These are phyloP conservation scores for Latrodectus geometricus DNA, from an alignment of 1,140 invertebrate genomes.

Conservation along the genomic window DNA sequence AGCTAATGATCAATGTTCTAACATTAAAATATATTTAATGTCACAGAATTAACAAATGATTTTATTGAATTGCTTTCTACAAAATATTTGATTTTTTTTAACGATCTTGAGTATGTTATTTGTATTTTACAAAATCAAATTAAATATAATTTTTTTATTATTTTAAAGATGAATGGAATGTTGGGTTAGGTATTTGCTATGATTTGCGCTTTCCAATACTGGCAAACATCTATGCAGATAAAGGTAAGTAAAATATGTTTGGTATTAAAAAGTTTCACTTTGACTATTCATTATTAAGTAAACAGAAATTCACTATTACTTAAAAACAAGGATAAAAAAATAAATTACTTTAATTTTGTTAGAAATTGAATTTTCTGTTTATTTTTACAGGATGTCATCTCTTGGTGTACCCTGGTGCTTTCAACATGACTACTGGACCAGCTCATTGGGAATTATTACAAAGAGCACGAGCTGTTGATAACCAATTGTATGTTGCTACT, in stretches of 20 bases:
- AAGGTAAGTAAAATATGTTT: conserved; percentile 71
- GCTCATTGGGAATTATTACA: conserved; percentile 90
- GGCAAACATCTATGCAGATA: conserved; percentile 83
- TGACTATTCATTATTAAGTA: too few relatives aligned
- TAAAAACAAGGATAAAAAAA: too few relatives aligned
- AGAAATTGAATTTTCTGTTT: neutral
- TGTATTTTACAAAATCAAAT: too few relatives aligned
- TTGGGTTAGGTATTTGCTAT: conserved; percentile 94
- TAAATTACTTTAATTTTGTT: too few relatives aligned
- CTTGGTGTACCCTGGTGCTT: conserved; percentile 91
- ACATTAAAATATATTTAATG: too few relatives aligned
- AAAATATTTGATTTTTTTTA: too few relatives aligned
- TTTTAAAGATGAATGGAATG: conserved; percentile 76
- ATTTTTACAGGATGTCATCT: conserved; percentile 79
- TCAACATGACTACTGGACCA: conserved; percentile 95
- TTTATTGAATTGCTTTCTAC: too few relatives aligned
- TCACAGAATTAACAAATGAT: too few relatives aligned
- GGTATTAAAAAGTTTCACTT: too few relatives aligned
- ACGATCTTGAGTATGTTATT: too few relatives aligned
- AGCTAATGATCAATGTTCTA: too few relatives aligned
- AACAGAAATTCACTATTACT: too few relatives aligned
- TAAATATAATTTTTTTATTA: conserved; percentile 22
- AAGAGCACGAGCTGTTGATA: conserved; percentile 85
- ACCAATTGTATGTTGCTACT: conserved; percentile 78
- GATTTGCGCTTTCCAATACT: conserved; percentile 93